A percentile compares a stretch with the other conserved stretches of the same genome.
Conservation (phyloP, 2,797 vertebrate genomes). For the Iguana delicatissima region DNA sequence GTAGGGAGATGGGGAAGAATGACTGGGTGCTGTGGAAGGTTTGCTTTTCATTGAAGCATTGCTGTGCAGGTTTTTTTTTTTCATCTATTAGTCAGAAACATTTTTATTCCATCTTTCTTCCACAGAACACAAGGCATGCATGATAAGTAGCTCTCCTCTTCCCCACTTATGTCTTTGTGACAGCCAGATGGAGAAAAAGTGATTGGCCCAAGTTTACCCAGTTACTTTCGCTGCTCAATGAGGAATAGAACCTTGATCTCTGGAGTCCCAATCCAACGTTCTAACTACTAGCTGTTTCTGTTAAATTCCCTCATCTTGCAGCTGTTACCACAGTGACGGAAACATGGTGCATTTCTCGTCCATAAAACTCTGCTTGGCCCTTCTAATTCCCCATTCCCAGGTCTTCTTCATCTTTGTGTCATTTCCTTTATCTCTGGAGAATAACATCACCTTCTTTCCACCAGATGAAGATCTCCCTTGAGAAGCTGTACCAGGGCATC, state of each 20-base stretch:
- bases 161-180: background rate
- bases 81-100: background rate
- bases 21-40: background rate
- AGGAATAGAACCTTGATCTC: background rate
- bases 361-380: background rate
- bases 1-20: background rate
- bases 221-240: background rate
- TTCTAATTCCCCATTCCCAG: background rate
- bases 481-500: slow-evolving; percentile 90
- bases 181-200: background rate
- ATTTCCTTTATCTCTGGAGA: background rate
- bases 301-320: background rate
- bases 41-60: background rate
- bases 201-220: background rate
- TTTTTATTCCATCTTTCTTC: background rate
- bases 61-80: background rate
- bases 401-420: background rate
- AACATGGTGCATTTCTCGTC: background rate
- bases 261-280: background rate
- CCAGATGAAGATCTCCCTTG: slow-evolving; percentile 92
- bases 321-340: background rate
- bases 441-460: background rate
- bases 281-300: background rate
- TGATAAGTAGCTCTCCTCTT: background rate
- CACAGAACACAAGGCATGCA: too few relatives aligned